These are phyloP conservation scores for Halesus radiatus DNA, from an alignment of 1,140 invertebrate genomes.

Conservation along the genomic window DNA sequence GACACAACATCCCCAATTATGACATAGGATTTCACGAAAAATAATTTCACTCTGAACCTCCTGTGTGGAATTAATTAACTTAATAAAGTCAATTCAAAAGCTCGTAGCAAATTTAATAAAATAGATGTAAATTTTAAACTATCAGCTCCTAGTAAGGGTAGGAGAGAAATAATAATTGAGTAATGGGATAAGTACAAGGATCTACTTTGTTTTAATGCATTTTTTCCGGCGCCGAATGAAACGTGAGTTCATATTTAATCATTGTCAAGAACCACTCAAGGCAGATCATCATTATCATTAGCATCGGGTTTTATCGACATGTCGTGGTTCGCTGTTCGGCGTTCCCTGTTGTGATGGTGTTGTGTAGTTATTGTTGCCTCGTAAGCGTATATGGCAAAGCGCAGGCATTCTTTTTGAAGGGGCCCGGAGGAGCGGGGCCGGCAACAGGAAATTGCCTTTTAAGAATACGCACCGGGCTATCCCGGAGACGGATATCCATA, in stretches of 20 bases:
- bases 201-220: no score
- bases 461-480: background rate
- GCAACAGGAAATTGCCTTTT: constrained; percentile 27
- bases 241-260: background rate
- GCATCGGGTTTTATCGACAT: constrained; percentile 6
- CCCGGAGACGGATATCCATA: background rate
- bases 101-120: no score
- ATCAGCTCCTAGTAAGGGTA: no score
- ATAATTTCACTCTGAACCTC: no score
- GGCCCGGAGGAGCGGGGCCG: background rate
- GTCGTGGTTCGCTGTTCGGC: no score
- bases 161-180: no score
- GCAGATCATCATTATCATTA: constrained; percentile 3
- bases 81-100: no score
- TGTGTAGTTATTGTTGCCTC: background rate
- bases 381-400: background rate
- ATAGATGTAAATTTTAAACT: no score
- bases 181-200: no score
- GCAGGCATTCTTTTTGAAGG: background rate
- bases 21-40: no score
- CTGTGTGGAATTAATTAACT: no score
- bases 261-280: constrained; percentile 6
- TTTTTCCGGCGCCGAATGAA: background rate
- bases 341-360: background rate
- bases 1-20: no score